Evolutionary conservation across 2,797 vertebrate species (phyloP).

Genomic region (Bovichtus diacanthus): DNA sequence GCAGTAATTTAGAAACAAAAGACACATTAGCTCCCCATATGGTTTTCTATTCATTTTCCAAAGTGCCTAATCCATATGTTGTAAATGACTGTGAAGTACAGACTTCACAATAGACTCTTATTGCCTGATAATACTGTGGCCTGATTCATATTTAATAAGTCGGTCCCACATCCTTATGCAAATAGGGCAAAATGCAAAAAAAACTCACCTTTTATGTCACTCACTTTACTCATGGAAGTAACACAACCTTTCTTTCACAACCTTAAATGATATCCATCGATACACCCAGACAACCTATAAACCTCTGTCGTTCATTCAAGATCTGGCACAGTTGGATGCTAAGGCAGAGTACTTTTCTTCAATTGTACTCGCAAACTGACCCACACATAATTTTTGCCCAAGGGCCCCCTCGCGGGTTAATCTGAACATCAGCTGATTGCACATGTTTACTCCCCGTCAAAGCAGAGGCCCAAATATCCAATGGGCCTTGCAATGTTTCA

Average conservation of each 20-base stretch:
- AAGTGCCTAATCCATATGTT: conserved; percentile 9
- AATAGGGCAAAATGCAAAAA: not conserved
- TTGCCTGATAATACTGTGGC: not conserved
- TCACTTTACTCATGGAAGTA: not conserved
- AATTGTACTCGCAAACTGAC: not conserved
- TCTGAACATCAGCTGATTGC: conserved; percentile 2
- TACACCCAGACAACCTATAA: not conserved
- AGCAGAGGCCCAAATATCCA: not conserved
- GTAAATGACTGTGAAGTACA: conserved; percentile 7
- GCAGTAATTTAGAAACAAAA: conserved; percentile 53
- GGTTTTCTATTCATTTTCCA: conserved; percentile 26
- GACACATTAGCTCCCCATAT: conserved; percentile 37
- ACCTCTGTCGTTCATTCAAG: not conserved
- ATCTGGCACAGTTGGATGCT: not conserved
- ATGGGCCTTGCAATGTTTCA: not conserved
- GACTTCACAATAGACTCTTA: not conserved
- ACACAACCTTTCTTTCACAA: not conserved
- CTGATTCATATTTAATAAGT: conserved; percentile 19
- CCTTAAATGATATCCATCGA: not conserved
- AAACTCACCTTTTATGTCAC: no score
- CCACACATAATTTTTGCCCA: not conserved
- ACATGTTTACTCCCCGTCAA: not conserved
- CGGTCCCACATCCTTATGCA: not conserved
- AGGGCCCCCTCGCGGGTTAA: not conserved
- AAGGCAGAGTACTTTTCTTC: not conserved